A percentile compares a stretch with the other conserved stretches of the same genome.
These are phyloP conservation scores for Branchipolynoe longqiensis DNA, from an alignment of 2,888 invertebrate species.

Conservation along the genomic window DNA sequence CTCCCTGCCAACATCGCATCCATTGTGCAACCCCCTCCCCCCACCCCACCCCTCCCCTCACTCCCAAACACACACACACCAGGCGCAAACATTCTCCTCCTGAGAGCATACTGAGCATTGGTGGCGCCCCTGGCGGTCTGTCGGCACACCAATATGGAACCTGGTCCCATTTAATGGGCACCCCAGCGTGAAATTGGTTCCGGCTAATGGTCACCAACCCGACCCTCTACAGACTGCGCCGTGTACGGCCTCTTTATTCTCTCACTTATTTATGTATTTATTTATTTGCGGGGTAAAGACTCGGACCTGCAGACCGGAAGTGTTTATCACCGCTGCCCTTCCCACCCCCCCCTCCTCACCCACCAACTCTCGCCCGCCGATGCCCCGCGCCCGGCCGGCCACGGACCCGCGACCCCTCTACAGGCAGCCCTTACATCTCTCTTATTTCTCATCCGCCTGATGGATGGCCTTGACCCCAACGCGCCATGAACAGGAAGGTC, in stretches of 20 bases:
- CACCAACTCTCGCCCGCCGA: neutral
- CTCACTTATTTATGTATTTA: conserved; percentile 9
- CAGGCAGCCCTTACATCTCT: conserved; percentile 27
- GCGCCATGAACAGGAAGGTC: conserved; percentile 41
- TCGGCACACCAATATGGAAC: conserved; percentile 9
- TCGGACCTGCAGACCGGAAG: neutral
- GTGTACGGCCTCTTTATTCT: neutral
- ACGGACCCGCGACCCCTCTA: neutral
- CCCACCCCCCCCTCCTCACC: neutral
- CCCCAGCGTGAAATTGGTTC: conserved; percentile 1
- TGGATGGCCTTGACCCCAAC: conserved; percentile 34
- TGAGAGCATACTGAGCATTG: neutral
- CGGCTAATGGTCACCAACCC: conserved; percentile 6
- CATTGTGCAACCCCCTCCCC: neutral
- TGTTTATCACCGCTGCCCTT: neutral
- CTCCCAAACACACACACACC: neutral
- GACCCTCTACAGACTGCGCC: neutral
- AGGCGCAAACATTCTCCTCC: neutral
- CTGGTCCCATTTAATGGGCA: neutral
- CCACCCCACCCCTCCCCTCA: neutral
- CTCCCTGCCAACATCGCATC: too few species aligned
- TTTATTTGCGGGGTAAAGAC: conserved; percentile 1
- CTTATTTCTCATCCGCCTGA: conserved; percentile 23
- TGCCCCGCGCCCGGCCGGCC: neutral
- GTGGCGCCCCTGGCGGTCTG: neutral